Evolutionary conservation across 2,113 vertebrate species (phyloP).

Genomic region (Peromyscus maniculatus): DNA sequence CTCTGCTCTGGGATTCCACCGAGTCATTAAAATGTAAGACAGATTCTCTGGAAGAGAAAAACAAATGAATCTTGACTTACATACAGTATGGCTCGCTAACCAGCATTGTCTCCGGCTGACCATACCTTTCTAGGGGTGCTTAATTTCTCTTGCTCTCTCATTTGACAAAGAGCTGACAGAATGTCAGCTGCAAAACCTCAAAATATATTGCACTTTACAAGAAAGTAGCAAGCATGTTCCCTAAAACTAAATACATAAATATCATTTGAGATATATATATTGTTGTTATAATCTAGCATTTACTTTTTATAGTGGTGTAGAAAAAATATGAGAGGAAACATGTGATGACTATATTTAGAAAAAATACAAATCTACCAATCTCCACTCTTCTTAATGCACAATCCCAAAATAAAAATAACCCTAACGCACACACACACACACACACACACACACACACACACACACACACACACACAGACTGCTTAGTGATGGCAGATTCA

Average conservation of each 20-base stretch:
- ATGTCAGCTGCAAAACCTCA: conserved; percentile 40
- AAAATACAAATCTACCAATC: not conserved
- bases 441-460: not conserved
- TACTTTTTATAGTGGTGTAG: not conserved
- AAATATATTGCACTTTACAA: conserved; percentile 29
- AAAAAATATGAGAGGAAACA: not conserved
- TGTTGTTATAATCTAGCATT: not conserved
- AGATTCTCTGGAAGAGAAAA: conserved; percentile 59
- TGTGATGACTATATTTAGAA: not conserved
- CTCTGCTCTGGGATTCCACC: conserved; percentile 41
- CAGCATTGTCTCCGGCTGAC: conserved; percentile 47
- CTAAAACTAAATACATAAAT: conserved; percentile 11
- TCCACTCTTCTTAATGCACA: not conserved
- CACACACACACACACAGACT: not conserved
- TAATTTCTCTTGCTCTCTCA: conserved; percentile 47
- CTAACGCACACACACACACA: not conserved
- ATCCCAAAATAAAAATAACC: conserved; percentile 13
- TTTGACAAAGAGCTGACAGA: conserved; percentile 52
- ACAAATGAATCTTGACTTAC: conserved; percentile 51
- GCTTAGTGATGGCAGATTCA: conserved; percentile 11
- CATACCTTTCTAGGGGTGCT: not conserved
- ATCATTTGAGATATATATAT: not conserved
- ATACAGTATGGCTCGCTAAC: conserved; percentile 71
- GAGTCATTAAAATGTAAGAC: conserved; percentile 74
- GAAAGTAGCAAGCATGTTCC: conserved; percentile 31